Evolutionary conservation across 1,140 invertebrate species (phyloP).

Genomic region (Zaprionus ornatus): DNA sequence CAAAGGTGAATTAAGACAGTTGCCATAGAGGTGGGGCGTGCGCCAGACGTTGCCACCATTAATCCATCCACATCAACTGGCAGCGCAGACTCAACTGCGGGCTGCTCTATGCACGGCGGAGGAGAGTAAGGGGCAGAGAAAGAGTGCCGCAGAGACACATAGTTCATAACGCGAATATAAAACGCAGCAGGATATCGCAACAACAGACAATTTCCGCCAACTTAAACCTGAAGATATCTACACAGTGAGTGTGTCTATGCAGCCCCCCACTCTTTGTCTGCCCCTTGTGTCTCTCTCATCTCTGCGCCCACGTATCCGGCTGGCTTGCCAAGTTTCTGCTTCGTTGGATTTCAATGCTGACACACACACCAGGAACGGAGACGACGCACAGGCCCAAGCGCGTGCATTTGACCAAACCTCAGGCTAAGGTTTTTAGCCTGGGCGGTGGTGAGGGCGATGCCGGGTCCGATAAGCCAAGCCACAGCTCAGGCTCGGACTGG

Average conservation of each 20-base stretch:
- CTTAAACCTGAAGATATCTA: constrained; percentile 72
- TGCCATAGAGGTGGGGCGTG: constrained; percentile 18
- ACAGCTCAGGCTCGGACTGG: background rate
- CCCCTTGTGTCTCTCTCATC: background rate
- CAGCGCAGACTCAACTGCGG: background rate
- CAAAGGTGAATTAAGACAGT: constrained; percentile 33
- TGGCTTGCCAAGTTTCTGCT: constrained; percentile 77
- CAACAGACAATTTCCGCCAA: constrained; percentile 83
- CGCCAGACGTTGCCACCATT: constrained; percentile 69
- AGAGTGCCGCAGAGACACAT: constrained; percentile 6
- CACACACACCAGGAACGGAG: constrained; percentile 33
- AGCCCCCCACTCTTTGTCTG: constrained; percentile 3
- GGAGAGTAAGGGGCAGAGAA: background rate
- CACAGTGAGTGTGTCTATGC: constrained; percentile 9
- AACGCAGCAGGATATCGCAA: constrained; percentile 82
- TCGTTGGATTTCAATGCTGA: constrained; percentile 69
- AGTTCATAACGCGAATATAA: constrained; percentile 82
- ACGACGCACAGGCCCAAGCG: constrained; percentile 34
- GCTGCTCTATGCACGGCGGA: background rate
- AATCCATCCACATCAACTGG: constrained; percentile 59
- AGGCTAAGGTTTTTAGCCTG: constrained; percentile 23
- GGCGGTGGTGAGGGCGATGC: background rate
- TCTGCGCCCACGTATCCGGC: constrained; percentile 62
- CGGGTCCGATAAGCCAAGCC: background rate
- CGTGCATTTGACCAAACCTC: constrained; percentile 43